A percentile compares a stretch with the other conserved stretches of the same genome.
phyloP scores from a whole-genome alignment of 2,888 invertebrate genomes.

The Lobophora halterata region DNA sequence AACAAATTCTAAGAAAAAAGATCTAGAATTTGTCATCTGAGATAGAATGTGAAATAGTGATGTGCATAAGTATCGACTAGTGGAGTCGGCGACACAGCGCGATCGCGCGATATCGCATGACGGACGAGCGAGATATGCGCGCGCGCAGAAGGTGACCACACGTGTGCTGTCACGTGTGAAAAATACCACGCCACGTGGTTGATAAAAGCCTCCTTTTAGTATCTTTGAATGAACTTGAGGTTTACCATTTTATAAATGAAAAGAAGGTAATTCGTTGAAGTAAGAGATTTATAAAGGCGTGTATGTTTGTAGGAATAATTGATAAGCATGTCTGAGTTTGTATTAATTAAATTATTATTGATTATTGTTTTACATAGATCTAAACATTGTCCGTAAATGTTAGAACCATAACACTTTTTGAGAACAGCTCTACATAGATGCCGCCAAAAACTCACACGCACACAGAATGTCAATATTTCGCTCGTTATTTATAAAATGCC shows the following conservation, averaged over 20 bases:
- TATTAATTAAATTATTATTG: no score
- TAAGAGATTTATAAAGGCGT: no score
- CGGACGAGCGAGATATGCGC: conserved; percentile 56
- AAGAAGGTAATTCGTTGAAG: background rate
- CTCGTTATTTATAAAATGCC: conserved; percentile 21
- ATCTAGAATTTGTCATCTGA: conserved; percentile 5
- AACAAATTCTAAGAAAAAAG: background rate
- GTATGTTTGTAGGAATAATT: no score
- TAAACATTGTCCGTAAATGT: no score
- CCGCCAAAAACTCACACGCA: conserved; percentile 16
- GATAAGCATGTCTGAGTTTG: no score
- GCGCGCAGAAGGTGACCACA: conserved; percentile 49
- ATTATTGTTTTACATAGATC: no score
- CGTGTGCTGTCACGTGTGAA: conserved; percentile 18
- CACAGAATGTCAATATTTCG: conserved; percentile 14
- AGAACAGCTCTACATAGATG: conserved; percentile 4
- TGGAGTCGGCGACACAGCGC: conserved; percentile 40
- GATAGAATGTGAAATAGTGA: conserved; percentile 23
- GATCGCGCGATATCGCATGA: conserved; percentile 67
- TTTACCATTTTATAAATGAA: conserved; percentile 5
- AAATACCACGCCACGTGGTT: conserved; percentile 15
- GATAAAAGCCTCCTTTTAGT: no score
- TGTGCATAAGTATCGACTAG: conserved; percentile 30
- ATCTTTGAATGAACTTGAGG: no score
- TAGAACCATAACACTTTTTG: background rate